Base-by-base conservation (phyloP, 2,888 invertebrate species). In the Hydroisotoma schaefferi region DNA sequence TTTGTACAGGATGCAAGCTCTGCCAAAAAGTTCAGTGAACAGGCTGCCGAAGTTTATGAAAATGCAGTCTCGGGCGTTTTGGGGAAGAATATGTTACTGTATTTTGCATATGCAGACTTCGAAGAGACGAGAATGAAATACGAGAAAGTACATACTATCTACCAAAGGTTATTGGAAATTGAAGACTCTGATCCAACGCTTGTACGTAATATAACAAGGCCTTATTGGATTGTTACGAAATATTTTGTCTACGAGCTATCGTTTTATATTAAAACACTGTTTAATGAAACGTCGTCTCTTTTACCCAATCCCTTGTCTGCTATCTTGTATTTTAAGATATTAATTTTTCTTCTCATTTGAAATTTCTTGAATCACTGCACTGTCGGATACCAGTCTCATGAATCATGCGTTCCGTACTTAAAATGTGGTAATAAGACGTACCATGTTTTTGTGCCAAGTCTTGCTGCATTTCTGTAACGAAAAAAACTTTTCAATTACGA, bases 41-140 rank as follows among this genome's bases (percentile, higher is more conserved):
- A 98, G 76, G 94, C 94, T 22, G 90, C 92, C 0, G 88, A 88
- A 33, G 90, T 99, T 75, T 93, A 94, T 76, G 98, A 99, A 76
- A 82, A 97, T 29, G 97, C 98, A 0, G 94, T 94, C 1, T 86
- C 84, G 57, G 88, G 92, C 0, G 84, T 95, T 0, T 81, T 99
- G 57, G 90, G 90, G 63, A 89, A 89, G 65, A 97, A 94, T 75
- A 90, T 94, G 78, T 79, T 99, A 51, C 78, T 99, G 22, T 95
- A 98, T 77, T 99, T 99, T 79, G 95, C 98, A 0, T 97, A 95
- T 76, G 95, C 98, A 0, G 99, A 99, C 79, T 99, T 97, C 75
- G 98, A 99, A 77, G 99, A 99, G 80, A 90, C 94, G 46, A 81
- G 97, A 37, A 84, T 95, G 76, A 94, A 95, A 76, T 94, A 94